Evolutionary conservation across 2,113 vertebrate species (phyloP).

Genomic region (Rhineura floridana): DNA sequence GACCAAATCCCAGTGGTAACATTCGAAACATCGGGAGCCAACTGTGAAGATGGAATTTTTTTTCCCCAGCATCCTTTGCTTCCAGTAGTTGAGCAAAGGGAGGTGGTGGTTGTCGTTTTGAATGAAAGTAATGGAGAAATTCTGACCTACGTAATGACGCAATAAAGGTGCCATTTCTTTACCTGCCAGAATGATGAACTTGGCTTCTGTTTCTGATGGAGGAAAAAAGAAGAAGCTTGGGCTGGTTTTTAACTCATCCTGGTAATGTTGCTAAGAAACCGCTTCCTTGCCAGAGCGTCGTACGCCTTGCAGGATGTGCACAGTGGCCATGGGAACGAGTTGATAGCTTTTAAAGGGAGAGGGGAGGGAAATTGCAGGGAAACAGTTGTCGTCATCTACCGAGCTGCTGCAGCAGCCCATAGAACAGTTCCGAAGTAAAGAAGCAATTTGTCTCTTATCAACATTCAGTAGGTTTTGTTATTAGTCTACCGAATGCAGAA

Average conservation of each 20-base stretch:
- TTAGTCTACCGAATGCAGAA: conserved; percentile 1
- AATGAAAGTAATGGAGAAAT: neutral
- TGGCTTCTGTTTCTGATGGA: conserved; percentile 37
- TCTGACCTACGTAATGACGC: neutral
- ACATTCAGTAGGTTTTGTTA: neutral
- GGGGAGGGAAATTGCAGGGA: conserved; percentile 32
- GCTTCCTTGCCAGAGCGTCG: conserved; percentile 46
- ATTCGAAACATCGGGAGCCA: no score
- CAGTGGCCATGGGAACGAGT: conserved; percentile 70
- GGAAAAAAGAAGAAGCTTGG: conserved; percentile 44
- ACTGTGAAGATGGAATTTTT: no score
- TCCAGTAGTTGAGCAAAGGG: no score
- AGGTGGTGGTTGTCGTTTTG: neutral
- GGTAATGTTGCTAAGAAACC: conserved; percentile 61
- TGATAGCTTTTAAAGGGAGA: conserved; percentile 33
- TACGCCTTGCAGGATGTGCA: conserved; percentile 38
- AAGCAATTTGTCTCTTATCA: conserved; percentile 26
- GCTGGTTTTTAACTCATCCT: conserved; percentile 32
- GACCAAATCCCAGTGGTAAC: no score
- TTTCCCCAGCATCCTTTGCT: neutral
- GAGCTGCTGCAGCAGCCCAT: conserved; percentile 5
- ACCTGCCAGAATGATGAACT: conserved; percentile 32
- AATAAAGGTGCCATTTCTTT: neutral
- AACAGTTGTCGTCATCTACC: neutral
- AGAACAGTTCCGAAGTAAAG: conserved; percentile 36